These are phyloP conservation scores for Botia kubotai DNA, from an alignment of 2,797 vertebrate genomes.

Conservation along the genomic window DNA sequence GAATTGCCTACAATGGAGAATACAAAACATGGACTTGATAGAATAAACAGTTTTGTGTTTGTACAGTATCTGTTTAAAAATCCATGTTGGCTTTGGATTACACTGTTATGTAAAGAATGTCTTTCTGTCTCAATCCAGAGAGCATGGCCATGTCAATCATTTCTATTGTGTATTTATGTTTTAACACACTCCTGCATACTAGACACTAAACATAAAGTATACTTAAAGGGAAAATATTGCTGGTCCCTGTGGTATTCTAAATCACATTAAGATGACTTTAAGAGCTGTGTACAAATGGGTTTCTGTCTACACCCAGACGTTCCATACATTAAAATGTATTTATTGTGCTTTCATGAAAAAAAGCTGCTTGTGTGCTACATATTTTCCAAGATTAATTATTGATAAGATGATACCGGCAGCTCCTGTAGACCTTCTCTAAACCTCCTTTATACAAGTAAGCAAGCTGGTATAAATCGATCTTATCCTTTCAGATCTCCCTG, in stretches of 20 bases:
- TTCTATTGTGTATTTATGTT: not conserved
- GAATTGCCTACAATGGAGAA: no score
- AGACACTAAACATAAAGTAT: not conserved
- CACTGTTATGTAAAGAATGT: not conserved
- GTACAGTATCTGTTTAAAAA: not conserved
- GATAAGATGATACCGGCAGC: conserved; percentile 15
- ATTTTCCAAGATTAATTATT: conserved; percentile 32
- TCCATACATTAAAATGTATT: not conserved
- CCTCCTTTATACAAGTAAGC: conserved; percentile 17
- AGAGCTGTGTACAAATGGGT: not conserved
- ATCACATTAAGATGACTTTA: not conserved
- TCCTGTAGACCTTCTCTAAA: conserved; percentile 7
- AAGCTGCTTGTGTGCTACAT: conserved; percentile 26
- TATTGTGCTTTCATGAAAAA: conserved; percentile 16
- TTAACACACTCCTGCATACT: not conserved
- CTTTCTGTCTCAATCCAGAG: not conserved
- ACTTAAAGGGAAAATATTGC: not conserved
- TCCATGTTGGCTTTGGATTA: conserved; percentile 9
- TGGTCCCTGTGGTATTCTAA: not conserved
- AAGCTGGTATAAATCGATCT: conserved; percentile 11
- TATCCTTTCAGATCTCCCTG: conserved; percentile 26
- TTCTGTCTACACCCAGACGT: not conserved
- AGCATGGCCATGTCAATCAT: not conserved
- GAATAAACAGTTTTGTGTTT: not conserved
- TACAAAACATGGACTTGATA: not conserved